These are phyloP conservation scores for Sphinx pinastri DNA, from an alignment of 2,888 invertebrate species.

Conservation along the genomic window DNA sequence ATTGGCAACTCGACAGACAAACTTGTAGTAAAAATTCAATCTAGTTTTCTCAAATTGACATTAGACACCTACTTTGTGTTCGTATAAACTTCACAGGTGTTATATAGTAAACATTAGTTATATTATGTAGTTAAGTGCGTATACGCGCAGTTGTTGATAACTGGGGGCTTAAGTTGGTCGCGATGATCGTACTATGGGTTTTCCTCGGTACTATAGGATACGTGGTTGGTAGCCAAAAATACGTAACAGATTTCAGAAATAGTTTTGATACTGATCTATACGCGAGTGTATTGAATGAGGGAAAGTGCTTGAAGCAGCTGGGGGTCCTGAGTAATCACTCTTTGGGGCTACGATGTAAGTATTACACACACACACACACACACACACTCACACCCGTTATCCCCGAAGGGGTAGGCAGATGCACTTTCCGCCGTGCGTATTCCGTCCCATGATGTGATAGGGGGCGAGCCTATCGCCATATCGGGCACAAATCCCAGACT, in stretches of 20 bases:
- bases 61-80: too few species aligned
- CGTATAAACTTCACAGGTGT: too few species aligned
- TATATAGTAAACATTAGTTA: neutral
- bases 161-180: neutral
- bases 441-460: too few species aligned
- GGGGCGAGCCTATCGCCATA: too few species aligned
- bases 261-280: constrained; percentile 55
- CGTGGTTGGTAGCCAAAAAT: neutral
- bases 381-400: too few species aligned
- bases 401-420: too few species aligned
- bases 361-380: too few species aligned
- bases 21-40: too few species aligned
- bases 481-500: too few species aligned
- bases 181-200: neutral
- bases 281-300: constrained; percentile 51
- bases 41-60: too few species aligned
- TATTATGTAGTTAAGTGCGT: neutral
- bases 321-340: constrained; percentile 37
- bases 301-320: constrained; percentile 49
- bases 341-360: constrained; percentile 50
- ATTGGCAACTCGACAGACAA: too few species aligned
- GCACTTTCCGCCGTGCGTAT: too few species aligned
- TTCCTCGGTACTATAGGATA: neutral
- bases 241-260: constrained; percentile 35
- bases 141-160: neutral